Conservation (phyloP, 30 jellyfish, hydroid and myxozoan genomes). For the Hydractinia symbiolongicarpus region DNA sequence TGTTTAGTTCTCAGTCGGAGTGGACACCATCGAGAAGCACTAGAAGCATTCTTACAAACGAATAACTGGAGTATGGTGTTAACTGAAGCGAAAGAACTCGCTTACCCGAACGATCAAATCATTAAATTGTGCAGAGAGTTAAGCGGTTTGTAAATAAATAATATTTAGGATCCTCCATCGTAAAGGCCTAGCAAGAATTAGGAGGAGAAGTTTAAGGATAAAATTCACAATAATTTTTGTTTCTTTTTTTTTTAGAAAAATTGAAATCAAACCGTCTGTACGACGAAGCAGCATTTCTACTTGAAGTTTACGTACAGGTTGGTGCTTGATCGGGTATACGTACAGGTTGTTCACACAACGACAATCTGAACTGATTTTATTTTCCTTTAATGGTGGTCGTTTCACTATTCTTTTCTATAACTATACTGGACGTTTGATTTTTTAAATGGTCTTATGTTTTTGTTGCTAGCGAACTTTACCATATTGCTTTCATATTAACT, state of each 20-base stretch:
- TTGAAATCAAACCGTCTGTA: conserved; percentile 43
- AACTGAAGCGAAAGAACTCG: conserved; percentile 45
- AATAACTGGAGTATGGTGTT: conserved; percentile 62
- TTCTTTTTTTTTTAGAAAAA: conserved; percentile 31
- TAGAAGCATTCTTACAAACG: conserved; percentile 42
- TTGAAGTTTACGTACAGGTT: conserved; percentile 58
- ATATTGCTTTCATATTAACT: no score
- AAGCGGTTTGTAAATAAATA: conserved; percentile 23
- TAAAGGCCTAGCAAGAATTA: background rate
- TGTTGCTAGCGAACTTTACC: no score
- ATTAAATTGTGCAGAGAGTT: conserved; percentile 25
- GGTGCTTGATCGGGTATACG: background rate
- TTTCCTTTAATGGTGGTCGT: no score
- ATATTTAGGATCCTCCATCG: background rate
- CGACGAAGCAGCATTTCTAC: conserved; percentile 53
- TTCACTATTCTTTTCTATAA: no score
- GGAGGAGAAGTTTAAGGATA: background rate
- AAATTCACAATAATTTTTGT: background rate
- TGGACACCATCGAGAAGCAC: conserved; percentile 55
- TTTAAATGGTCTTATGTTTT: no score
- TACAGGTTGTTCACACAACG: no score
- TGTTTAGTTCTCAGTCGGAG: conserved; percentile 59
- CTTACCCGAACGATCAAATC: conserved; percentile 34
- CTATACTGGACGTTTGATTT: no score
- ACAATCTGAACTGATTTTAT: no score